These are phyloP conservation scores for Aporrectodea caliginosa DNA, from an alignment of 1,140 invertebrate species.

Conservation along the genomic window DNA sequence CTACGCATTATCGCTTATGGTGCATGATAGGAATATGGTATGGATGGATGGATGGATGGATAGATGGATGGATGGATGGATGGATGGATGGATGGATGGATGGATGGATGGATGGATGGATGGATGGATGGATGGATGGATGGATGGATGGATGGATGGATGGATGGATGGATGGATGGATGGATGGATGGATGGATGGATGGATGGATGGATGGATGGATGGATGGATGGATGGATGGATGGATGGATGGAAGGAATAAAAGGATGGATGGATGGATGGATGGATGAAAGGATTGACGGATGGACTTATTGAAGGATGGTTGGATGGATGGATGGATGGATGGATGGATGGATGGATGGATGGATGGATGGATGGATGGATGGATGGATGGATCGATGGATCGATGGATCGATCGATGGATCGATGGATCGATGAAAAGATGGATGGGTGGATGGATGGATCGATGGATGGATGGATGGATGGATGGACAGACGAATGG, in stretches of 20 bases:
- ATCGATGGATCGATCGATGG: not conserved
- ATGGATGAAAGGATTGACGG: too few species aligned
- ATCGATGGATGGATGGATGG: too few species aligned
- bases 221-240: too few species aligned
- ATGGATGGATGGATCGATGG: not conserved
- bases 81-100: conserved; percentile 6
- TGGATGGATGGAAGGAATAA: too few species aligned
- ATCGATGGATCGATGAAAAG: too few species aligned
- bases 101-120: not conserved
- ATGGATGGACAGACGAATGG: too few species aligned
- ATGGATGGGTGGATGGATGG: too few species aligned
- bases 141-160: not conserved
- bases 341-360: conserved; percentile 5
- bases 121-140: not conserved
- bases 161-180: too few species aligned
- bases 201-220: too few species aligned
- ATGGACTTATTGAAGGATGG: not conserved
- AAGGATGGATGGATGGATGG: too few species aligned
- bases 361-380: conserved; percentile 6
- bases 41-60: conserved; percentile 15
- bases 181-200: too few species aligned
- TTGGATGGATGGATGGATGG: conserved; percentile 12
- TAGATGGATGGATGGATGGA: conserved; percentile 3
- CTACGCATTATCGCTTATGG: conserved; percentile 76
- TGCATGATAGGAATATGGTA: conserved; percentile 50